phyloP scores from a whole-genome alignment of 2,888 invertebrate species.

The Allolobophora icterica region DNA sequence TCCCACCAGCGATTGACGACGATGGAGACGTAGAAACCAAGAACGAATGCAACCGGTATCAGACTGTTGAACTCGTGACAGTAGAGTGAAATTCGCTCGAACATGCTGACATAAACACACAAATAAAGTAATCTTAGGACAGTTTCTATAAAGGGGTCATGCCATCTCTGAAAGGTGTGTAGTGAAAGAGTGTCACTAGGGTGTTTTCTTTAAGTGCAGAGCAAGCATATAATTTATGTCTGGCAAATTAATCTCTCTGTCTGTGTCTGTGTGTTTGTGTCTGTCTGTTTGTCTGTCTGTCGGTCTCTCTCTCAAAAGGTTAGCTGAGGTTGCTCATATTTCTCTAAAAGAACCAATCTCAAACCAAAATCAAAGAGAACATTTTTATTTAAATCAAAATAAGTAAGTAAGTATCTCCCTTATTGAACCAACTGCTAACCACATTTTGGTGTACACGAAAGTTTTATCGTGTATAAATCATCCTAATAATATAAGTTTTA shows the following conservation, averaged over 20 bases:
- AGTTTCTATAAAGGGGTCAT: neutral
- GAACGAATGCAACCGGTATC: slow-evolving; percentile 89
- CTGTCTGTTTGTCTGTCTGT: no score
- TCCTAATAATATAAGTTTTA: no score
- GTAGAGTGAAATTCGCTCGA: slow-evolving; percentile 82
- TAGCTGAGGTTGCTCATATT: no score
- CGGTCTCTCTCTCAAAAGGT: no score
- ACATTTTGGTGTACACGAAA: no score
- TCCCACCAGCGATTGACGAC: slow-evolving; percentile 93
- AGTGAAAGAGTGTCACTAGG: neutral
- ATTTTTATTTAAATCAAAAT: neutral
- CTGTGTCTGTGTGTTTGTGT: no score
- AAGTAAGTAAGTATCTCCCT: no score
- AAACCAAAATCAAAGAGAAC: no score
- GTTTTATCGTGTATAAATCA: no score
- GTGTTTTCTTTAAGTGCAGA: neutral
- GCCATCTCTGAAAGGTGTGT: neutral
- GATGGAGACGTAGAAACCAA: slow-evolving; percentile 91
- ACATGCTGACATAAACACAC: slow-evolving; percentile 65
- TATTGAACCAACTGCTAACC: no score
- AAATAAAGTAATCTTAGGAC: neutral
- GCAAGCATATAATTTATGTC: neutral
- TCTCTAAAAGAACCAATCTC: no score
- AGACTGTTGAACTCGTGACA: slow-evolving; percentile 85
- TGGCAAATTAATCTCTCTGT: neutral